Percentiles rank a stretch among this genome's conserved stretches.
These are phyloP conservation scores for Hyposoter dolosus DNA, from an alignment of 2,888 invertebrate species.

Conservation along the genomic window DNA sequence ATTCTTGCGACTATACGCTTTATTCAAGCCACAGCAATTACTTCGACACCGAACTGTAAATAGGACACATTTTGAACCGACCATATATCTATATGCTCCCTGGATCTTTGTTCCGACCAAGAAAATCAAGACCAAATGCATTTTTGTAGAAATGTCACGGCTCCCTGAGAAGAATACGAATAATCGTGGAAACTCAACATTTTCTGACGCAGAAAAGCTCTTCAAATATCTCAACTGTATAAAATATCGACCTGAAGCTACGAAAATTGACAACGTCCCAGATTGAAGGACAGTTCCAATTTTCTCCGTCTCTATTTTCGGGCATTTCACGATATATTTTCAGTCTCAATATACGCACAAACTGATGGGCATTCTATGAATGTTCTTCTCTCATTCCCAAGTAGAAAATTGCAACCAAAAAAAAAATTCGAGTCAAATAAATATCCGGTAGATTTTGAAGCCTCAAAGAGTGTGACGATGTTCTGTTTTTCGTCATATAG, in stretches of 20 bases:
- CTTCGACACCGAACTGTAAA: constrained; percentile 19
- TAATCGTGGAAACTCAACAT: not conserved
- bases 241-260: not conserved
- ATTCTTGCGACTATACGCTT: not conserved
- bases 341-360: not conserved
- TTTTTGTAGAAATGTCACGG: not conserved
- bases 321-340: not conserved
- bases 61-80: not conserved
- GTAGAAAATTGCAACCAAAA: not conserved
- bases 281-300: constrained; percentile 2
- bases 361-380: not conserved
- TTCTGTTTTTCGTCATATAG: not conserved
- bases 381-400: not conserved
- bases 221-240: not conserved
- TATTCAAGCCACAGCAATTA: constrained; percentile 30
- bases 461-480: not conserved
- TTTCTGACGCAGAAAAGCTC: not conserved
- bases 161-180: not conserved
- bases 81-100: not conserved
- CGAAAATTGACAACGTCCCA: not conserved
- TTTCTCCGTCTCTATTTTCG: not conserved
- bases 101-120: not conserved
- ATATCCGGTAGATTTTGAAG: not conserved
- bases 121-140: not conserved
- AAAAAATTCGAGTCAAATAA: not conserved